A percentile compares a stretch with the other conserved stretches of the same genome.
Evolutionary conservation across 2,888 invertebrate genomes (phyloP).

Genomic region (Phaonia tiefii): DNA sequence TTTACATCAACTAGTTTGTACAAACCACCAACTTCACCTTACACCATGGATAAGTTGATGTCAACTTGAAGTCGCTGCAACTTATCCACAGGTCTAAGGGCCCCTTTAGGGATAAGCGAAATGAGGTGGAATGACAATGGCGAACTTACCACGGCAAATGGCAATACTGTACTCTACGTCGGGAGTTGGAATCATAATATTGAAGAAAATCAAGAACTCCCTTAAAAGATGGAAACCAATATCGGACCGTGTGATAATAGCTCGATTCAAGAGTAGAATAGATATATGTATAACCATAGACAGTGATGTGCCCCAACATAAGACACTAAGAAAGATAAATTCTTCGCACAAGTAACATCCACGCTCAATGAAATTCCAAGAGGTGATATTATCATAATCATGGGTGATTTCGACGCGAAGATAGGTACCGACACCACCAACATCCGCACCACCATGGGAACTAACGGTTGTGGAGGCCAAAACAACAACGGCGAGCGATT

Average conservation of each 20-base stretch:
- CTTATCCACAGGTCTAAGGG: too few relatives aligned
- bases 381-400: too few relatives aligned
- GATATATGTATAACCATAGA: neutral
- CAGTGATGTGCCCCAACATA: neutral
- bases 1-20: too few relatives aligned
- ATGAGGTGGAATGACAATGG: neutral
- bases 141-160: neutral
- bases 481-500: conserved; percentile 3
- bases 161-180: neutral
- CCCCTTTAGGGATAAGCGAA: conserved; percentile 4
- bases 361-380: neutral
- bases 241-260: neutral
- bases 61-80: too few relatives aligned
- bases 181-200: neutral
- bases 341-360: neutral
- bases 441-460: neutral
- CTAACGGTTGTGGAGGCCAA: neutral
- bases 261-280: neutral
- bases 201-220: neutral
- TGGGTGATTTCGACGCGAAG: neutral
- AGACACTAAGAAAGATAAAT: too few relatives aligned
- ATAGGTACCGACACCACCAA: neutral
- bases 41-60: too few relatives aligned
- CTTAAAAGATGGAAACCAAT: neutral
- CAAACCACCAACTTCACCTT: too few relatives aligned